phyloP scores from a whole-genome alignment of 1,140 invertebrate species.

The Diuraphis noxia region DNA sequence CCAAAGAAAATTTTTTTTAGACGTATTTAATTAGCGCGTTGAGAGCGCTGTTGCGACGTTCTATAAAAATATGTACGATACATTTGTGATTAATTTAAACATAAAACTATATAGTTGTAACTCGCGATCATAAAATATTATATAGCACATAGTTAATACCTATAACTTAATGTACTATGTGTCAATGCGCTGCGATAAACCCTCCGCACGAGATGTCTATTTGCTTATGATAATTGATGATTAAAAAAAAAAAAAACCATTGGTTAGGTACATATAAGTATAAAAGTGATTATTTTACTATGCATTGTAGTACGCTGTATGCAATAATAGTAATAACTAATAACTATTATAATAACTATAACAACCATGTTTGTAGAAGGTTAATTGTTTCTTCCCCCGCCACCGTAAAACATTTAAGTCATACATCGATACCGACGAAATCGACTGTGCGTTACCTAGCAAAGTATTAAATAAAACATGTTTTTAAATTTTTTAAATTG shows the following conservation, averaged over 20 bases:
- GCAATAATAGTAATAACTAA: neutral
- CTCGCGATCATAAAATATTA: neutral
- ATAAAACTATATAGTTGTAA: slow-evolving; percentile 3
- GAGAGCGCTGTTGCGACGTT: neutral
- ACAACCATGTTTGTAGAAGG: neutral
- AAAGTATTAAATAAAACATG: neutral
- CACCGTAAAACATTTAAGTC: neutral
- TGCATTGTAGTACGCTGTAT: neutral
- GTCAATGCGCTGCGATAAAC: neutral
- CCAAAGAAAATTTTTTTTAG: neutral
- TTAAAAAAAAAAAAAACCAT: slow-evolving; percentile 3
- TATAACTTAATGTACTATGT: neutral
- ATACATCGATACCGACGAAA: neutral
- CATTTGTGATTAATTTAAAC: neutral
- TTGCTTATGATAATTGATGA: slow-evolving; percentile 2
- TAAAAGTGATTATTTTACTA: neutral
- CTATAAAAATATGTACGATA: neutral
- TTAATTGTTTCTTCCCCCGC: neutral
- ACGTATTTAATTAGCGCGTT: neutral
- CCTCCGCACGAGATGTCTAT: neutral
- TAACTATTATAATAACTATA: too few relatives aligned
- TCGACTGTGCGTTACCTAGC: neutral
- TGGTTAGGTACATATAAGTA: neutral
- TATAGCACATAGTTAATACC: neutral
- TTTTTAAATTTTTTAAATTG: neutral